Evolutionary conservation across 2,113 vertebrate species (phyloP).

Genomic region (Boulengeromyrus knoepffleri): DNA sequence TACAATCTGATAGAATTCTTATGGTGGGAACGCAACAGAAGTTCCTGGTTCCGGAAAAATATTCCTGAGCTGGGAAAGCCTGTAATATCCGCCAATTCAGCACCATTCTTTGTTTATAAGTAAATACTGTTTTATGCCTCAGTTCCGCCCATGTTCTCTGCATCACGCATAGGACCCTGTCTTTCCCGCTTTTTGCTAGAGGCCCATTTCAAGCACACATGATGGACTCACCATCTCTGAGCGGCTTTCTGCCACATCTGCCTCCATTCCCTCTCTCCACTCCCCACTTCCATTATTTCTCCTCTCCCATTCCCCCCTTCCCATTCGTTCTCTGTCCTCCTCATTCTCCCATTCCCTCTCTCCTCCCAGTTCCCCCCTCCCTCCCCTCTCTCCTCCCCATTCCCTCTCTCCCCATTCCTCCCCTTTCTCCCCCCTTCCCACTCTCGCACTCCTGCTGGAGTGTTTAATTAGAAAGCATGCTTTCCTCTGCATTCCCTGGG

Average conservation of each 20-base stretch:
- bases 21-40: background rate
- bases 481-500: background rate
- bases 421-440: background rate
- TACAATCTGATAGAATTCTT: background rate
- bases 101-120: background rate
- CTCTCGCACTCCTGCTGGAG: background rate
- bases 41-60: background rate
- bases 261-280: background rate
- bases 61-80: background rate
- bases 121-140: background rate
- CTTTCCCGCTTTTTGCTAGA: background rate
- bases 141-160: background rate
- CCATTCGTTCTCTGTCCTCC: too few relatives aligned
- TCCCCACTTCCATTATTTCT: background rate
- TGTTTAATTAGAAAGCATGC: background rate
- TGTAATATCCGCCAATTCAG: background rate
- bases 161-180: background rate
- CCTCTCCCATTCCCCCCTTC: background rate
- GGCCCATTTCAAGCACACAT: background rate
- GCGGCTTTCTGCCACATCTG: background rate
- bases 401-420: background rate
- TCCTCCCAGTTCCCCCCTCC: background rate
- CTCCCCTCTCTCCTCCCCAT: too few relatives aligned
- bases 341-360: background rate
- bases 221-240: background rate